Percentiles rank a stretch among this genome's conserved stretches.
These are phyloP conservation scores for Keiferia lycopersicella DNA, from an alignment of 2,888 invertebrate genomes.

Conservation along the genomic window DNA sequence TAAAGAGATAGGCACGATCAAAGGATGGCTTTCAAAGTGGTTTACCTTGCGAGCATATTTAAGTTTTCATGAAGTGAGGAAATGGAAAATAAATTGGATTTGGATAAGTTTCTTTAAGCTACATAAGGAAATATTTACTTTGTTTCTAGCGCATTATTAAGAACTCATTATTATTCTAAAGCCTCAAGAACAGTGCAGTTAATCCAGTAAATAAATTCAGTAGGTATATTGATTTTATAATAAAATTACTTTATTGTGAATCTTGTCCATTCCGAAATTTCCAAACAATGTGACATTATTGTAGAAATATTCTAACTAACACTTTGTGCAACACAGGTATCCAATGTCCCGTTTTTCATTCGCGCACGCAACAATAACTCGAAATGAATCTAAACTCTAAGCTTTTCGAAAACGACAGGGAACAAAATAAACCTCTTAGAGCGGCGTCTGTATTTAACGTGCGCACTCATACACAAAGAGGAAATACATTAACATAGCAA, in stretches of 20 bases:
- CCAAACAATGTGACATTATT: background rate
- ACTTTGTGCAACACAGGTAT: background rate
- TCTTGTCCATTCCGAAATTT: background rate
- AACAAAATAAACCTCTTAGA: conserved; percentile 38
- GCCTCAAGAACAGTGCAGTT: conserved; percentile 35
- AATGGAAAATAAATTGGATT: conserved; percentile 81
- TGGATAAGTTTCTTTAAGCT: conserved; percentile 76
- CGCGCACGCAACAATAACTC: conserved; percentile 30
- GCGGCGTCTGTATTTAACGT: conserved; percentile 55
- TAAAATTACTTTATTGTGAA: background rate
- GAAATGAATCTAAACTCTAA: conserved; percentile 13
- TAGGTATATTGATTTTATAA: background rate
- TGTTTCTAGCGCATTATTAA: conserved; percentile 59
- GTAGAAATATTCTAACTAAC: background rate
- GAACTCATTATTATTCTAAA: conserved; percentile 46
- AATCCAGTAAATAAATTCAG: background rate
- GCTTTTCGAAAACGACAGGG: conserved; percentile 20
- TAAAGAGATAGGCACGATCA: conserved; percentile 76
- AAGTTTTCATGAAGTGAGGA: conserved; percentile 80
- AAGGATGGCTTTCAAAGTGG: conserved; percentile 79
- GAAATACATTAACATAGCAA: conserved; percentile 78
- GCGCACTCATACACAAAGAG: conserved; percentile 71
- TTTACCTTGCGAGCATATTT: conserved; percentile 79
- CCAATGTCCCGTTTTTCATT: conserved; percentile 4
- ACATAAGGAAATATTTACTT: conserved; percentile 69